Base-by-base conservation (phyloP, 1,140 invertebrate genomes). In the Apis laboriosa region DNA sequence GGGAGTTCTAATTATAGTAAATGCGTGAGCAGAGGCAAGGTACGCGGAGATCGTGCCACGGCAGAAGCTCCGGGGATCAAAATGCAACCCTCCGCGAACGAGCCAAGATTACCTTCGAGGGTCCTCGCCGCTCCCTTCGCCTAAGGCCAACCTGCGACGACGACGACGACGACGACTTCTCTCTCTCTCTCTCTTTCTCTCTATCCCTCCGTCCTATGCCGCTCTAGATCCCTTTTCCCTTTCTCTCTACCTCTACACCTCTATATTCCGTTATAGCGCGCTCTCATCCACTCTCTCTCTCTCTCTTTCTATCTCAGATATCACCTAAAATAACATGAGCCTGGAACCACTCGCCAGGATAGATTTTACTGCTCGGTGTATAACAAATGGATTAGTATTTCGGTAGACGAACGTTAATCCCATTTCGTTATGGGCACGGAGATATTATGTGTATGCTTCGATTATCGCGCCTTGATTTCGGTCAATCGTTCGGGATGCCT, bases 21-120 rank as follows among this genome's bases (percentile, higher is more conserved):
- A 91, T 90, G 89, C 90, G 82, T 83, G 90, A 90, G 88, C 63
- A 55, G 82, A 79, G 84, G 66, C 86, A 81, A 85, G 84, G 83
- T 66, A 81, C 84, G 77, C 83, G 84, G 84, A 90, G 92, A 87
- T 92, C 93, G 93, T 94, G 93, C 93, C 90, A 76, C 66, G 89
- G 86, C 89, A 91, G 90, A 92, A 91, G 91, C 92, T 90, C 86
- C 84, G 85, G 90, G 93, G 93, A 94, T 94, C 93, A 94, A 91
- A 91, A 90, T 89, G 90, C 87, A 90, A 88, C 90, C 91, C 90
- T 91, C 89, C 85, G 86, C 89, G 91, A 90, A 90, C 90, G 84
- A 90, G 86, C 84, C 86, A 91, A 93, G 92, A 93, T 93, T 93
- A 93, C 91, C 89, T 91, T 92, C 86, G 90, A 93, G 92, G 92